Percentiles rank a stretch among this genome's conserved stretches.
phyloP scores from a whole-genome alignment of 2,888 invertebrate genomes.

The Drosophila planitibia region DNA sequence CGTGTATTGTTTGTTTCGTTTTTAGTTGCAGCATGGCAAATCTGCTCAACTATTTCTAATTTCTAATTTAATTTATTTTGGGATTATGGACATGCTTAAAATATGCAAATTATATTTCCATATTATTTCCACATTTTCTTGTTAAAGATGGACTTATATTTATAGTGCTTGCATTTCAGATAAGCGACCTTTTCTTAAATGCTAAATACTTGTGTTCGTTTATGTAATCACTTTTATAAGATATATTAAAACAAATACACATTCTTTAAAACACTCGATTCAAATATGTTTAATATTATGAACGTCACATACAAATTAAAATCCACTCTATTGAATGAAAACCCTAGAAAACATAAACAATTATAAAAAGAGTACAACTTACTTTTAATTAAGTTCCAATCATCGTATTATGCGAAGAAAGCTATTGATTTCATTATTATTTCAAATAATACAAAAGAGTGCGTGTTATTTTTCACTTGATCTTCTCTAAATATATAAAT shows the following conservation, averaged over 20 bases:
- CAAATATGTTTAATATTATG: not conserved
- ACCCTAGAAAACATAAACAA: not conserved
- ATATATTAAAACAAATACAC: not conserved
- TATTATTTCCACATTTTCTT: not conserved
- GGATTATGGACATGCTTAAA: not conserved
- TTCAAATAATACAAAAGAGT: not conserved
- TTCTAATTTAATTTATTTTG: too few relatives aligned
- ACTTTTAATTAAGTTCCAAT: not conserved
- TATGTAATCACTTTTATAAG: not conserved
- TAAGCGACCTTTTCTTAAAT: not conserved
- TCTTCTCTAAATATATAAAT: constrained; percentile 9
- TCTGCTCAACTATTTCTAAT: constrained; percentile 15
- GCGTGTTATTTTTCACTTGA: constrained; percentile 1
- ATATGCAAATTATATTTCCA: not conserved
- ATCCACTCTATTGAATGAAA: not conserved
- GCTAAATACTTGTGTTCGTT: not conserved
- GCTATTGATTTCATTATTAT: not conserved
- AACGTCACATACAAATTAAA: not conserved
- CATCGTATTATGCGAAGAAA: not conserved
- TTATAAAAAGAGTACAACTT: too few relatives aligned
- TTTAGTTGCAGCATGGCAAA: constrained; percentile 20
- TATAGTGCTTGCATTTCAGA: not conserved
- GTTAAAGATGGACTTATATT: not conserved
- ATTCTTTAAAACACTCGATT: not conserved
- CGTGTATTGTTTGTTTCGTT: constrained; percentile 20